A percentile compares a stretch with the other conserved stretches of the same genome.
These are phyloP conservation scores for Willowsia nigromaculata DNA, from an alignment of 2,888 invertebrate genomes.

Conservation along the genomic window DNA sequence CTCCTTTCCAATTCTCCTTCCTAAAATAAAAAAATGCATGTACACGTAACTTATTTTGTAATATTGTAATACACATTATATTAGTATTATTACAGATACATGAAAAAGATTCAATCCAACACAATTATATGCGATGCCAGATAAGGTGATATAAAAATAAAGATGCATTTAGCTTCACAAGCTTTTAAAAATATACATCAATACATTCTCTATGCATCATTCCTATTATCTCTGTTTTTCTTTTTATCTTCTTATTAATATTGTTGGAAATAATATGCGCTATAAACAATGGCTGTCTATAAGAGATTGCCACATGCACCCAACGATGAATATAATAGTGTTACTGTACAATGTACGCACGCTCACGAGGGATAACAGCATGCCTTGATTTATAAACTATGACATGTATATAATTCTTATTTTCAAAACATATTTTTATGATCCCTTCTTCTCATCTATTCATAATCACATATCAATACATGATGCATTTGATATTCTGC, in stretches of 20 bases:
- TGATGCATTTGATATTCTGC: constrained; percentile 34
- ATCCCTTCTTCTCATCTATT: constrained; percentile 36
- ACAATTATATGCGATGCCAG: background rate
- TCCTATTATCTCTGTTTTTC: background rate
- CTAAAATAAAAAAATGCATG: constrained; percentile 65
- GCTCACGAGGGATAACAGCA: constrained; percentile 21
- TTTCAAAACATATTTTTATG: constrained; percentile 48
- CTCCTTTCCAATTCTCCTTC: constrained; percentile 74
- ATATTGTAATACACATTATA: no score
- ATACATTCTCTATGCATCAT: background rate
- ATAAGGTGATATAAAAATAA: background rate
- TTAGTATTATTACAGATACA: background rate
- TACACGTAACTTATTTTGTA: constrained; percentile 46
- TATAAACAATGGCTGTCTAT: constrained; percentile 24
- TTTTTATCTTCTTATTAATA: constrained; percentile 8
- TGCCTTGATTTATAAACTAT: no score
- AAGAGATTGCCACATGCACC: constrained; percentile 41
- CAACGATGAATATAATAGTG: background rate
- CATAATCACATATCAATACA: constrained; percentile 42
- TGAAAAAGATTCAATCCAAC: constrained; percentile 8
- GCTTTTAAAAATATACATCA: background rate
- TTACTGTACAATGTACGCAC: background rate
- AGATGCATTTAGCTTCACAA: background rate
- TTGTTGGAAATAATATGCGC: background rate
- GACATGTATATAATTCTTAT: constrained; percentile 25